Percentiles rank a stretch among this genome's conserved stretches.
Evolutionary conservation across 2,113 vertebrate species (phyloP).

Genomic region (Psittacara wagleri): DNA sequence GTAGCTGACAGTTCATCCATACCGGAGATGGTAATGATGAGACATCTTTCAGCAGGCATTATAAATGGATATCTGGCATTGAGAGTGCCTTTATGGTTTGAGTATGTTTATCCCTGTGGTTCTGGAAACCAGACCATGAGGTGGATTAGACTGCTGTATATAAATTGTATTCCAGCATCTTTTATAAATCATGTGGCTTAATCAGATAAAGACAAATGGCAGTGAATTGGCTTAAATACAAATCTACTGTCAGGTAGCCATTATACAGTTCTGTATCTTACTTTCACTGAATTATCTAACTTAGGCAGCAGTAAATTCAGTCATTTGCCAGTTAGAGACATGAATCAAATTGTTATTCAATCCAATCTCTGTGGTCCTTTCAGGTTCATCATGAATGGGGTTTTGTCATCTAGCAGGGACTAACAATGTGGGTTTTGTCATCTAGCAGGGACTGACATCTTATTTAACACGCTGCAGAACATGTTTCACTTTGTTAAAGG

Average conservation of each 20-base stretch:
- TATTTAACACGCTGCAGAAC: not conserved
- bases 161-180: conserved; percentile 1
- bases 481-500: not conserved
- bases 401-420: not conserved
- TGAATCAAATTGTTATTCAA: not conserved
- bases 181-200: conserved; percentile 35
- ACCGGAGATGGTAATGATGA: not conserved
- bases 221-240: not conserved
- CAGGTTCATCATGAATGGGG: not conserved
- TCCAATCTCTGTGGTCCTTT: not conserved
- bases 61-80: conserved; percentile 29
- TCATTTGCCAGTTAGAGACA: not conserved
- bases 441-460: not conserved
- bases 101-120: conserved; percentile 25
- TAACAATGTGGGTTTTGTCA: not conserved
- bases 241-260: conserved; percentile 1
- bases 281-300: not conserved
- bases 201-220: conserved; percentile 22
- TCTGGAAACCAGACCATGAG: conserved; percentile 29
- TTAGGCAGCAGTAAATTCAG: not conserved
- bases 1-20: conserved; percentile 50
- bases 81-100: conserved; percentile 27
- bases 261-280: not conserved
- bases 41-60: conserved; percentile 20
- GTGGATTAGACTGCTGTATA: not conserved